phyloP scores from a whole-genome alignment of 2,113 vertebrate species.

The Columba livia region DNA sequence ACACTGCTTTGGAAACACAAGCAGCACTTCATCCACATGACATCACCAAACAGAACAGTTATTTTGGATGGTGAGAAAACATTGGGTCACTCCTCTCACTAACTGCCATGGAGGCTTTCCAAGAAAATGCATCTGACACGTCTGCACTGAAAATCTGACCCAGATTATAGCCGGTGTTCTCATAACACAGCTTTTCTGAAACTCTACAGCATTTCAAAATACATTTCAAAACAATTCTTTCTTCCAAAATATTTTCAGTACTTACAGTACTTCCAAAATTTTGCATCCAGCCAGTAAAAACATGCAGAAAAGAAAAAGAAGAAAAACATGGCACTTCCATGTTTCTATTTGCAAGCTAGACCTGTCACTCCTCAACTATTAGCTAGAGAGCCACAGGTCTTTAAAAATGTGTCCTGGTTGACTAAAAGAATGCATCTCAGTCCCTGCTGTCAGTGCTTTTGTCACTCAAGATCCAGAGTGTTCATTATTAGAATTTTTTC shows the following conservation, averaged over 20 bases:
- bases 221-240: background rate
- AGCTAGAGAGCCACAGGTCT: background rate
- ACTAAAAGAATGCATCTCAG: background rate
- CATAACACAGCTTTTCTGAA: background rate
- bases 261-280: background rate
- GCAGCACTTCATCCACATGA: background rate
- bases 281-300: background rate
- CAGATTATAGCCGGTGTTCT: background rate
- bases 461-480: background rate
- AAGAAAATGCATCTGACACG: slow-evolving; percentile 25
- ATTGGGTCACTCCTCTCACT: slow-evolving; percentile 23
- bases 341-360: background rate
- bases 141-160: slow-evolving; percentile 26
- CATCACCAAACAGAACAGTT: background rate
- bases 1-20: background rate
- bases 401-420: background rate
- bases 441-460: background rate
- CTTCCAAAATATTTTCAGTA: background rate
- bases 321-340: background rate
- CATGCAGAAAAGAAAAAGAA: background rate
- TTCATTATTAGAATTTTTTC: background rate
- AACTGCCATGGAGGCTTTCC: slow-evolving; percentile 20
- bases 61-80: slow-evolving; percentile 18
- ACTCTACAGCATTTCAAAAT: background rate
- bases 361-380: background rate